phyloP scores from a whole-genome alignment of 1,140 invertebrate genomes.

The Papilio polyxenes region DNA sequence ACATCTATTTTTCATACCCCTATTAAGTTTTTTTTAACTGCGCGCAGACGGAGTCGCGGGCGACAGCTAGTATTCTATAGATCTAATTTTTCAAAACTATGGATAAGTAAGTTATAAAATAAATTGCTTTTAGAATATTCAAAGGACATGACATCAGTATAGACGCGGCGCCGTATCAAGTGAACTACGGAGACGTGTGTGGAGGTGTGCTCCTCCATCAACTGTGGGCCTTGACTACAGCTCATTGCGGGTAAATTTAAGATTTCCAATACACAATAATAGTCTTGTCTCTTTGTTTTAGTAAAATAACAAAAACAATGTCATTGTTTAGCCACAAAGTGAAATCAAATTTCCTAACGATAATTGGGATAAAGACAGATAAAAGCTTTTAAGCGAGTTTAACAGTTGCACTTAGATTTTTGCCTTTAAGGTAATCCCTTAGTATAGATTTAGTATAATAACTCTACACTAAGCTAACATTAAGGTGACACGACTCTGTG shows the following conservation, averaged over 20 bases:
- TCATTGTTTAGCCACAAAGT: no score
- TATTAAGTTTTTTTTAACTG: no score
- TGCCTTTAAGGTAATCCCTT: neutral
- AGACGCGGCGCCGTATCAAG: constrained; percentile 55
- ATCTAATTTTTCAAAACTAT: no score
- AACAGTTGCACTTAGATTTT: no score
- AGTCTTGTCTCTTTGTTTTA: no score
- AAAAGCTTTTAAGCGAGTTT: no score
- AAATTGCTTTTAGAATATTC: constrained; percentile 52
- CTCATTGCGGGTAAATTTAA: constrained; percentile 64
- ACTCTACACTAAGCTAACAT: neutral
- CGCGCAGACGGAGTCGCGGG: no score
- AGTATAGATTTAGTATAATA: neutral
- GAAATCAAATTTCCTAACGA: no score
- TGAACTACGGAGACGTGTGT: constrained; percentile 64
- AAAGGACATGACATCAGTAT: constrained; percentile 58
- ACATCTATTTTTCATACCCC: no score
- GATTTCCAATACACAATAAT: neutral
- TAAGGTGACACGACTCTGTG: neutral
- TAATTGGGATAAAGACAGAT: no score
- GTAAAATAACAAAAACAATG: no score
- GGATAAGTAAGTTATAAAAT: neutral
- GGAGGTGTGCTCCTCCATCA: constrained; percentile 60
- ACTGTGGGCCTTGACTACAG: constrained; percentile 60
- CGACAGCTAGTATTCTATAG: no score